Percentiles rank a stretch among this genome's conserved stretches.
These are phyloP conservation scores for Zaprionus kolodkinae DNA, from an alignment of 1,140 invertebrate genomes.

Conservation along the genomic window DNA sequence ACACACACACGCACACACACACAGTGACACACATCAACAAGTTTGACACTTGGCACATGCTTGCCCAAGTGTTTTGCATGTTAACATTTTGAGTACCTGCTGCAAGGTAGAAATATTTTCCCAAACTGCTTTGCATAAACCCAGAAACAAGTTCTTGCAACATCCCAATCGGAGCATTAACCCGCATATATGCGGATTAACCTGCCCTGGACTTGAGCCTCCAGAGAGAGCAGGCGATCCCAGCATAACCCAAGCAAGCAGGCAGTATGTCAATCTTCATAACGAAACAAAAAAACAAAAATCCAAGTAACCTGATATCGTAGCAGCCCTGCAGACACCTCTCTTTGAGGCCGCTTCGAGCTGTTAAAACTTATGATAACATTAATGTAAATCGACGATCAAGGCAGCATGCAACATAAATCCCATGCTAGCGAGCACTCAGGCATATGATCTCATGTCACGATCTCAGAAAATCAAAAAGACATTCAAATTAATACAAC, in stretches of 20 bases:
- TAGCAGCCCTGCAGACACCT: neutral
- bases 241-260: neutral
- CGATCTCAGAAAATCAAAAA: neutral
- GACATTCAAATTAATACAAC: neutral
- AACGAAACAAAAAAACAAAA: neutral
- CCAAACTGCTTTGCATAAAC: conserved; percentile 61
- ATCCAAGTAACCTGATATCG: neutral
- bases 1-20: conserved; percentile 12
- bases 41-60: conserved; percentile 56
- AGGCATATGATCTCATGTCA: neutral
- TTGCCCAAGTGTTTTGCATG: conserved; percentile 50
- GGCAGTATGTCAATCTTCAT: neutral
- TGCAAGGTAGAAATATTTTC: conserved; percentile 55
- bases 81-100: conserved; percentile 57
- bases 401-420: neutral
- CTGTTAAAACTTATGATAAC: neutral
- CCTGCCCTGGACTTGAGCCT: neutral
- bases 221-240: no score
- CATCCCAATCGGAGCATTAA: conserved; percentile 41
- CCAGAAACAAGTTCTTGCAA: conserved; percentile 50
- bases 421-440: neutral
- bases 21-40: conserved; percentile 49
- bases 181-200: conserved; percentile 15
- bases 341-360: neutral
- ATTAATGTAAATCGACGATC: conserved; percentile 2